phyloP scores from a whole-genome alignment of 2,797 vertebrate genomes.

The Sebastes flavidus region DNA sequence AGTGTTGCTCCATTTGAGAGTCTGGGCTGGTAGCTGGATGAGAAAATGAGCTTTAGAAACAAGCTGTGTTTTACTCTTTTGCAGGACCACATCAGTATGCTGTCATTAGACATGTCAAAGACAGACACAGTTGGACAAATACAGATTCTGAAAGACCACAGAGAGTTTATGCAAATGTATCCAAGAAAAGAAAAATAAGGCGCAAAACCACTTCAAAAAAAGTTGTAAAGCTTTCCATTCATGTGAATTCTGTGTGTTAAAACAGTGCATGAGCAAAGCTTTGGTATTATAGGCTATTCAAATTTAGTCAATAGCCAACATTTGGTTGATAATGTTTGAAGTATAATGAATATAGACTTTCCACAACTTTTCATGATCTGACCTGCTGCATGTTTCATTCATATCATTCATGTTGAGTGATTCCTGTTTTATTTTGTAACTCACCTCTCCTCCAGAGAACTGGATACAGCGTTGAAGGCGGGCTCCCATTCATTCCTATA shows the following conservation, averaged over 20 bases:
- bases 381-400: not conserved
- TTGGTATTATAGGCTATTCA: not conserved
- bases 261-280: not conserved
- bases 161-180: not conserved
- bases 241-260: not conserved
- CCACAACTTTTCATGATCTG: not conserved
- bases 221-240: not conserved
- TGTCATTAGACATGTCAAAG: not conserved
- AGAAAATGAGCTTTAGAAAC: conserved; percentile 10
- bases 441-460: too few species aligned
- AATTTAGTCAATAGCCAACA: not conserved
- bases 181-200: not conserved
- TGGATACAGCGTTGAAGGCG: too few species aligned
- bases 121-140: not conserved
- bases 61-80: not conserved
- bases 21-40: not conserved
- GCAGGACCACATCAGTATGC: not conserved
- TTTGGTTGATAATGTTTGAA: not conserved
- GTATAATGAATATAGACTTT: not conserved
- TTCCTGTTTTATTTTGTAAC: not conserved
- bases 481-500: too few species aligned
- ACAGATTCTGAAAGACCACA: not conserved
- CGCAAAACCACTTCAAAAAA: not conserved
- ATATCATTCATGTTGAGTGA: not conserved
- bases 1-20: conserved; percentile 3